Evolutionary conservation across 1,140 invertebrate species (phyloP), one percentile per base, ranked within the genome.

Genomic region (roundworm (Caenorhabditis elegans)): DNA sequence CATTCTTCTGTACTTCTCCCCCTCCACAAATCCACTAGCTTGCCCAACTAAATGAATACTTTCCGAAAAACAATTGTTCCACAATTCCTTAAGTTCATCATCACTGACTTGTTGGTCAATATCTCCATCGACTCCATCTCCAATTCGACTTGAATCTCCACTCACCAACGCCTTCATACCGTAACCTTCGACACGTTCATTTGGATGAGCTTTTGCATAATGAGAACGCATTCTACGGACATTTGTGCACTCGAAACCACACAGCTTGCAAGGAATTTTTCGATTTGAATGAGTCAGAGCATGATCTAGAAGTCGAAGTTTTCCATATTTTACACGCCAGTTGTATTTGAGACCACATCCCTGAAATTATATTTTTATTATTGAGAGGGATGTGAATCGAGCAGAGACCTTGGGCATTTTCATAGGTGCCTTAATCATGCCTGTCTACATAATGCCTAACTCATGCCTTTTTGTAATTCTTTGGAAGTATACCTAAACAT

Each of bases 301-400:
- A n/a, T 70, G 60, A 43, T 70, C 60, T 3, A 70, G 34, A 19
- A 70, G 60, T 8, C 60, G 17, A 3, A 70, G 13, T 22, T 70
- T 70, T 24, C 60, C 60, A 43, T 70, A 70, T 22, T 70, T 70
- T 3, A 70, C 60, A 70, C 60, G 60, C 60, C 60, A 70, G 43
- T 70, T 70, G 60, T 70, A 70, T 22, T 39, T 31, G n/a, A 70
- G 60, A 19, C 60, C 60, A 22, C 60, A 70, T 15, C 34, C 34
- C 60, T 70, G 60, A 36, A 60, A 43, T 43, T 8, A 43, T 5
- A 43, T n/a, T n/a, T n/a, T n/a, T n/a, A n/a, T n/a, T n/a, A n/a
- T n/a, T n/a, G n/a, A n/a, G n/a, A n/a, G n/a, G n/a, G n/a, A n/a
- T n/a, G n/a, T n/a, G n/a, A n/a, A n/a, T n/a, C n/a, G n/a, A n/a